Evolutionary conservation across 1,140 invertebrate genomes (phyloP), one percentile per base, ranked within the genome.

Genomic region (Drosophila triauraria): DNA sequence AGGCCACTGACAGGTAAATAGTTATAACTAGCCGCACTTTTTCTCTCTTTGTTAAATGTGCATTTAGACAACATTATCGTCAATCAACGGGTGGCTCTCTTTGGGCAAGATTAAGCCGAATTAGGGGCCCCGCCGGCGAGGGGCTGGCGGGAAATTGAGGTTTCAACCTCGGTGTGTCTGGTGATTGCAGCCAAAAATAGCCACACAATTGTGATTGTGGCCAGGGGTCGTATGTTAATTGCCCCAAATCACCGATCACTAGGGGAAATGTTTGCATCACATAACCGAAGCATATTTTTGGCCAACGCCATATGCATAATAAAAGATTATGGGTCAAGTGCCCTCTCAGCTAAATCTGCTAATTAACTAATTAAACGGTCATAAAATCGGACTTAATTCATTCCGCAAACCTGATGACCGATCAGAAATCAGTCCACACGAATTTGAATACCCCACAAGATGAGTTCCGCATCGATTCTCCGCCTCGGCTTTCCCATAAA

Each of bases 1-100:
- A 67, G 46, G 58, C 48, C 63, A 67, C 63, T 75, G 80, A 78
- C 83, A 83, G 72, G 40, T 80, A 87, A 84, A 83, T 83, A 82
- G 79, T 53, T 70, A 61, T 77, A 59, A 71, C 70, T 30, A 38
- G 27, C 54, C 32, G 51, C 48, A 58, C 48, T 44, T 43, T 51
- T 70, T 70, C 57, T 35, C 35, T 56, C 30, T 69, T 56, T 77
- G 72, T 68, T 77, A 80, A 78, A 83, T 83, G 78, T 90, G 74
- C 85, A 88, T 84, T 88, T 78, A 60, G 62, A 58, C 62, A 62
- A 74, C 82, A 85, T 82, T 85, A 86, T 86, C 78, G 64, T 53
- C 74, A 85, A 86, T 85, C 82, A 85, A 65, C 74, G 62, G 72
- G 61, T 60, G 81, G 57, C 67, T 63, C 65, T 69, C 63, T 78